Conservation (phyloP, 2,113 vertebrate species). For the Puma concolor region DNA sequence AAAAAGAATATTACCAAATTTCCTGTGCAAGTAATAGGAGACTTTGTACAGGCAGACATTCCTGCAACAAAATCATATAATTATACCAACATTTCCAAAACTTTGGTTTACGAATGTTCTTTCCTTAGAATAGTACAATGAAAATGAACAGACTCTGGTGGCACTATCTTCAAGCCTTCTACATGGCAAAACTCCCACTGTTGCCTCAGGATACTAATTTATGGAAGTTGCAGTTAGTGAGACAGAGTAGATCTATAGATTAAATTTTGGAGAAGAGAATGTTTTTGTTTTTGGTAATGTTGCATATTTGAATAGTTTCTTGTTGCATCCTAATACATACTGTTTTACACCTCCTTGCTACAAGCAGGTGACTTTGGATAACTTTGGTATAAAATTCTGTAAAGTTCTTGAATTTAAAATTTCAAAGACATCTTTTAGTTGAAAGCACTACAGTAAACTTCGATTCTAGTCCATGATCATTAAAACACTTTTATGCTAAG, state of each 20-base stretch:
- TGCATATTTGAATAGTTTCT: background rate
- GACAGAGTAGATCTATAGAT: background rate
- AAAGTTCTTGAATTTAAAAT: background rate
- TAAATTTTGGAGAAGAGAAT: background rate
- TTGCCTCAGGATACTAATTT: background rate
- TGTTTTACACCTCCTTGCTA: background rate
- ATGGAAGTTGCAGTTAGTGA: background rate
- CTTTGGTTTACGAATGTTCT: background rate
- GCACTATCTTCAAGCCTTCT: background rate
- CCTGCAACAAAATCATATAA: background rate
- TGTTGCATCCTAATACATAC: background rate
- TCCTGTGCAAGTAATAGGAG: background rate
- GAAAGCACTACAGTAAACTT: accelerated
- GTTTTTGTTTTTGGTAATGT: background rate
- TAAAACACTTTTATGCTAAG: background rate
- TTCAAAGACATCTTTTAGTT: background rate
- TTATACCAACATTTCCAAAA: background rate
- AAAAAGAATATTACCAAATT: background rate
- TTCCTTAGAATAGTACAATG: background rate
- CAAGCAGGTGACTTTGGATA: background rate
- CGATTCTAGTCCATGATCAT: background rate
- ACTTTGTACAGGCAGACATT: background rate
- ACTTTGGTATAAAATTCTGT: background rate
- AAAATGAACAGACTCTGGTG: background rate
- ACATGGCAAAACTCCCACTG: background rate